Conservation (phyloP, 2,888 invertebrate genomes). For the Odiellus spinosus region DNA sequence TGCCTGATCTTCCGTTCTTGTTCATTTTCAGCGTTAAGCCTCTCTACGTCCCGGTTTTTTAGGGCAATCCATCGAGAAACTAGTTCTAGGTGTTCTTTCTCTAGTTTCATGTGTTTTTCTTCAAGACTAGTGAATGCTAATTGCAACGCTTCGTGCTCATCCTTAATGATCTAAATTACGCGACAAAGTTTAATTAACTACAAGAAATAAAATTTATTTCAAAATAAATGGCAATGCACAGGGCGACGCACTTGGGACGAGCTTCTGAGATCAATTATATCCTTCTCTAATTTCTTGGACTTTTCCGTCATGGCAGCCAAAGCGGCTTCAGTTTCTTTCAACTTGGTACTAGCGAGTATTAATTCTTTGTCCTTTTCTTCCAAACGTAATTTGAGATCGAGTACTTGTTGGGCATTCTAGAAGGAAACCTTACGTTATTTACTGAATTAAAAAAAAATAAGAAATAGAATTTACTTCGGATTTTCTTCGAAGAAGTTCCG, state of each 20-base stretch:
- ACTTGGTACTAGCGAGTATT: conserved; percentile 54
- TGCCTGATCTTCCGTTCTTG: conserved; percentile 67
- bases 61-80: conserved; percentile 57
- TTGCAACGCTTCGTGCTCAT: conserved; percentile 88
- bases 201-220: too few species aligned
- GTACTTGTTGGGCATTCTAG: conserved; percentile 71
- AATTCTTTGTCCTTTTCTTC: conserved; percentile 69
- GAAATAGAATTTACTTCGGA: conserved; percentile 43
- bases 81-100: conserved; percentile 30
- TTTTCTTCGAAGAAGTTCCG: conserved; percentile 68
- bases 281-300: too few species aligned
- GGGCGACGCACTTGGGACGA: too few species aligned
- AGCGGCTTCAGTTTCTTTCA: too few species aligned
- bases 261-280: too few species aligned
- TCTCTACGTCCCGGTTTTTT: conserved; percentile 87
- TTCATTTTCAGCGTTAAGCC: conserved; percentile 93
- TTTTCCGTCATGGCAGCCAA: too few species aligned
- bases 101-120: conserved; percentile 37
- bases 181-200: too few species aligned
- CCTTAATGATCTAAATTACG: conserved; percentile 51
- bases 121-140: conserved; percentile 77
- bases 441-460: too few species aligned
- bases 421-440: conserved; percentile 1
- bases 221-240: too few species aligned
- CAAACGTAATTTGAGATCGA: conserved; percentile 66